Percentiles rank a stretch among this genome's conserved stretches.
Conservation (phyloP, 2,113 vertebrate species). For the Aix galericulata region DNA sequence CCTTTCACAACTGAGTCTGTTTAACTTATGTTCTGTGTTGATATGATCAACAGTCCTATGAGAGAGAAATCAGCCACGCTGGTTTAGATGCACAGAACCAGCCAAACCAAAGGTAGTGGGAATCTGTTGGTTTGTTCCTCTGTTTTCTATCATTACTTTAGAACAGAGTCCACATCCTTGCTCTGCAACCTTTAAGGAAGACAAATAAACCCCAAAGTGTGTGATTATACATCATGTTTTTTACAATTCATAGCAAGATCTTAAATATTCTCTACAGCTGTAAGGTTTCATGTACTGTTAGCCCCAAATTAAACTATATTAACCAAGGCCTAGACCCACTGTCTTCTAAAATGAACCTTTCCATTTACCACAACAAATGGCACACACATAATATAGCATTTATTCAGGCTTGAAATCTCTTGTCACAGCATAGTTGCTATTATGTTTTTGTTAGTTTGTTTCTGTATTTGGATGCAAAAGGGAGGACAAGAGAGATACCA, state of each 20-base stretch:
- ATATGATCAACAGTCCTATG: background rate
- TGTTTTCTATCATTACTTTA: background rate
- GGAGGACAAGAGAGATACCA: background rate
- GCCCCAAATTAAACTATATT: background rate
- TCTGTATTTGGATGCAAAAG: background rate
- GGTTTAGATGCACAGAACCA: background rate
- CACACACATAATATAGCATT: background rate
- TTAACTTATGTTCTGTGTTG: background rate
- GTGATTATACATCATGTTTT: background rate
- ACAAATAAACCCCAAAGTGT: background rate
- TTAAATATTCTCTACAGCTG: background rate
- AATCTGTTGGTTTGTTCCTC: background rate
- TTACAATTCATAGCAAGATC: background rate
- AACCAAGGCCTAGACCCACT: fast-evolving
- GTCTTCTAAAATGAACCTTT: background rate
- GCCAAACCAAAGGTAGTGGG: background rate
- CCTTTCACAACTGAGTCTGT: background rate
- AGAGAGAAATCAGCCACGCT: background rate
- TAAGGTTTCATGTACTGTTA: background rate
- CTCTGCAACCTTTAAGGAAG: background rate
- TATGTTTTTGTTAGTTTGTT: background rate
- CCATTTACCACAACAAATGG: background rate
- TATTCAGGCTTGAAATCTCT: background rate
- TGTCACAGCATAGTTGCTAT: background rate
- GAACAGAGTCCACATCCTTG: background rate